Evolutionary conservation across 2,797 vertebrate genomes (phyloP).

Genomic region (Perodicticus potto): DNA sequence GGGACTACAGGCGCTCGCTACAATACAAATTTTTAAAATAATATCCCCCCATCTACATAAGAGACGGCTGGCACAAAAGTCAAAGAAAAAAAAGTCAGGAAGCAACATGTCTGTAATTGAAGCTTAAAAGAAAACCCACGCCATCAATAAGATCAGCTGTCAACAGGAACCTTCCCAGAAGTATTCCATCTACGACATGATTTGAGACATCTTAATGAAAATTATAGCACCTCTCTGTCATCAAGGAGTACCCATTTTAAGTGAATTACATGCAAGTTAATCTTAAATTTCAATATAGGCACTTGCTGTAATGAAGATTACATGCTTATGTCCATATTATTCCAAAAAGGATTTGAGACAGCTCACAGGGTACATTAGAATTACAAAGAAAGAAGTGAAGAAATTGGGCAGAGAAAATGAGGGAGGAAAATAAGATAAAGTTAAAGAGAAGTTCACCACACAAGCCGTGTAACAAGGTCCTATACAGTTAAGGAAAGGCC

Average conservation of each 20-base stretch:
- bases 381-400: conserved; percentile 45
- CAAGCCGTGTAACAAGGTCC: not conserved
- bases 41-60: not conserved
- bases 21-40: not conserved
- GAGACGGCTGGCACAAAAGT: conserved; percentile 61
- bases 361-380: not conserved
- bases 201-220: conserved; percentile 57
- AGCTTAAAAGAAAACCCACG: conserved; percentile 63
- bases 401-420: conserved; percentile 41
- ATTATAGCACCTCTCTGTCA: conserved; percentile 42
- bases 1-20: too few relatives aligned
- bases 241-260: conserved; percentile 36
- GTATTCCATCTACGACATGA: conserved; percentile 15
- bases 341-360: conserved; percentile 47
- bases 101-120: conserved; percentile 50
- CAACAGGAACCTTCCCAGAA: conserved; percentile 57
- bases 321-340: conserved; percentile 43
- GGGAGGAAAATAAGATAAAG: conserved; percentile 21
- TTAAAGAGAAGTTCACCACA: not conserved
- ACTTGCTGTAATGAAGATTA: conserved; percentile 40
- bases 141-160: conserved; percentile 37
- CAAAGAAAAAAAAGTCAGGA: conserved; percentile 58
- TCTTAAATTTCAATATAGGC: conserved; percentile 54
- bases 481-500: not conserved
- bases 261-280: conserved; percentile 64